Evolutionary conservation across 2,113 vertebrate species (phyloP).

Genomic region (Gobiocypris rarus): DNA sequence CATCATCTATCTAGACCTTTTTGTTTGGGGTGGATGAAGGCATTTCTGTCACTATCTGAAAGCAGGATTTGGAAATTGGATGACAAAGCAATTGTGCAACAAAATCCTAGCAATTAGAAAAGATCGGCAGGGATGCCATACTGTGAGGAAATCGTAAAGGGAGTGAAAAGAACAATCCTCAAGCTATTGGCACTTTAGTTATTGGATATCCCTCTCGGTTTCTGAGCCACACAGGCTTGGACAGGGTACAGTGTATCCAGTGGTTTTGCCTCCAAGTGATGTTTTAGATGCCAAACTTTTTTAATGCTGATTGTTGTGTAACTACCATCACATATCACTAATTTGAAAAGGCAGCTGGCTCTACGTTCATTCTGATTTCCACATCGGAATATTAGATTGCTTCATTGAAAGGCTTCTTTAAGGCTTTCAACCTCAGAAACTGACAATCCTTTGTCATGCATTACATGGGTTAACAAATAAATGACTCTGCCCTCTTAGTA

Average conservation of each 20-base stretch:
- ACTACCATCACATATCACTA: constrained; percentile 47
- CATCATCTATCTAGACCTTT: not conserved
- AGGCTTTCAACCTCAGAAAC: constrained; percentile 44
- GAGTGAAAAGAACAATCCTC: constrained; percentile 3
- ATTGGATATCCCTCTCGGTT: not conserved
- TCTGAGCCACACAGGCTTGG: constrained; percentile 13
- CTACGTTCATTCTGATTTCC: constrained; percentile 37
- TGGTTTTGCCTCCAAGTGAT: constrained; percentile 47
- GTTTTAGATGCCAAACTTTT: constrained; percentile 50
- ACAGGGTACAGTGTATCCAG: constrained; percentile 23
- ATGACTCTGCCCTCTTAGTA: constrained; percentile 50
- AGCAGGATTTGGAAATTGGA: constrained; percentile 15
- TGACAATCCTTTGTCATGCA: constrained; percentile 58
- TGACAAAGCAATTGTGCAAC: not conserved
- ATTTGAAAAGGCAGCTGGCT: constrained; percentile 27
- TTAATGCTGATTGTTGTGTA: constrained; percentile 57
- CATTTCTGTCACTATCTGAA: not conserved
- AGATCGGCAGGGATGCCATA: constrained; percentile 12
- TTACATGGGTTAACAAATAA: constrained; percentile 57
- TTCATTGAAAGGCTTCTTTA: constrained; percentile 45
- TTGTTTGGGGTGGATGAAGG: not conserved
- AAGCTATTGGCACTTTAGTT: constrained; percentile 15
- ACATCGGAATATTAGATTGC: not conserved
- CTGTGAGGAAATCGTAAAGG: constrained; percentile 44
- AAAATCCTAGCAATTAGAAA: constrained; percentile 32